Evolutionary conservation across 2,113 vertebrate species (phyloP), one percentile per base, ranked within the genome.

Genomic region (Aplodontia rufa): DNA sequence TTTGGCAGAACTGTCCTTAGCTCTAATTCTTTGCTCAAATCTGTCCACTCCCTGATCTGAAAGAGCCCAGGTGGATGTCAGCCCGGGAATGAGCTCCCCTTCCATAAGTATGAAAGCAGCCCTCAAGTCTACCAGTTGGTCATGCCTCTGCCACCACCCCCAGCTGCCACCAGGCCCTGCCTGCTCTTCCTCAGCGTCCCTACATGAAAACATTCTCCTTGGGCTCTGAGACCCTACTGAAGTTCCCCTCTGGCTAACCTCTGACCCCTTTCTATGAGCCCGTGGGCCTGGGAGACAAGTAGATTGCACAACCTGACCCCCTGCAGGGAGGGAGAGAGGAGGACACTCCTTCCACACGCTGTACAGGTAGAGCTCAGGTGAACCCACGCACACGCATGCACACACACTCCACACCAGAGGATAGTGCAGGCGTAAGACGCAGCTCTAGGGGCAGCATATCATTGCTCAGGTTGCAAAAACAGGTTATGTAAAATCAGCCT

Each of bases 271-370:
- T 37, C 16, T 14, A 28, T 79, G 88, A 71, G 81, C 88, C 78
- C 95, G 32, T 66, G 28, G 71, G 69, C 75, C 93, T 75, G 32
- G 35, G 95, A 96, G 84, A 90, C 84, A 87, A 93, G 76, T 0
- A n/a, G 62, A 78, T 92, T 84, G 74, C 28, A 94, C 40, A 96
- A 92, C 87, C 62, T 30, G 24, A 78, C 58, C 8, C 71, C 71
- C 90, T 91, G 76, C 13, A 42, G 66, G 92, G 87, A 81, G n/a
- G 30, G 55, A 42, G 74, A 89, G 60, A 81, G 78, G 91, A 45
- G 42, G 74, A 87, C 47, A 58, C 79, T 66, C 62, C 49, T 87
- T 58, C 90, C 6, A 2, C 4, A 0, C 11, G n/a, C 53, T 1
- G 68, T 0, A 9, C 37, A 8, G 72, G 83, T 26, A n/a, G 42